A percentile compares a stretch with the other conserved stretches of the same genome.
Evolutionary conservation across 2,888 invertebrate species (phyloP).

Genomic region (Heliconius hortense): DNA sequence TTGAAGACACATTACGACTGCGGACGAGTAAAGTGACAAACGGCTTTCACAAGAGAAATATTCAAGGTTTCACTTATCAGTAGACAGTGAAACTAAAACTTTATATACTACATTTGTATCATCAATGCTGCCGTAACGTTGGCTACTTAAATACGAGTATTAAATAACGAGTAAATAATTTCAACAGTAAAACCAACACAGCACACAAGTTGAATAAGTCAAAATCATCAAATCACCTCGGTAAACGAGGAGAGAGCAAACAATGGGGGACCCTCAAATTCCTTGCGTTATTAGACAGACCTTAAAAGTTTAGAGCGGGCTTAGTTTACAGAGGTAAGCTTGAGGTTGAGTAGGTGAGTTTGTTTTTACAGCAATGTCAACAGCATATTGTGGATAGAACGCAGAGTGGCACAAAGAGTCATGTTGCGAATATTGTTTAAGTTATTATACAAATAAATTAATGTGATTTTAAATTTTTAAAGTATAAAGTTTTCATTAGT

Average conservation of each 20-base stretch:
- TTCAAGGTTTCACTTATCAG: slow-evolving; percentile 68
- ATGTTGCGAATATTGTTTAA: slow-evolving; percentile 51
- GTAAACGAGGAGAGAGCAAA: slow-evolving; percentile 74
- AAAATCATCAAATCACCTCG: slow-evolving; percentile 80
- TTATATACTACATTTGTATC: slow-evolving; percentile 28
- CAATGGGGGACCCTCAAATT: slow-evolving; percentile 77
- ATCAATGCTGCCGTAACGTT: not conserved
- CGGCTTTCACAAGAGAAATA: slow-evolving; percentile 73
- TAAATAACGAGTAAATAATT: slow-evolving; percentile 37
- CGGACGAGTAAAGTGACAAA: slow-evolving; percentile 56
- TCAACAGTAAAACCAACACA: slow-evolving; percentile 51
- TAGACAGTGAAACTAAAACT: slow-evolving; percentile 63
- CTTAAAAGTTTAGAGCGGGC: slow-evolving; percentile 78
- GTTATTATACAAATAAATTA: slow-evolving; percentile 24
- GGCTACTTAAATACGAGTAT: slow-evolving; percentile 1
- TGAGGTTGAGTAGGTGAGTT: slow-evolving; percentile 70
- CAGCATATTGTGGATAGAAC: slow-evolving; percentile 55
- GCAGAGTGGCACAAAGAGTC: slow-evolving; percentile 24
- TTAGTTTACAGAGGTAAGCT: slow-evolving; percentile 77
- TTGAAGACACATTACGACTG: slow-evolving; percentile 42
- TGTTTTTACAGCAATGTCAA: slow-evolving; percentile 73
- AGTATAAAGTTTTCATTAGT: no score
- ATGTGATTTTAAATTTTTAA: not conserved
- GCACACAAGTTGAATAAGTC: slow-evolving; percentile 74
- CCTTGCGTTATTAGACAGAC: slow-evolving; percentile 78